Evolutionary conservation across 2,888 invertebrate genomes (phyloP), one percentile per base, ranked within the genome.

Genomic region (Drosophila quasianomalipes): DNA sequence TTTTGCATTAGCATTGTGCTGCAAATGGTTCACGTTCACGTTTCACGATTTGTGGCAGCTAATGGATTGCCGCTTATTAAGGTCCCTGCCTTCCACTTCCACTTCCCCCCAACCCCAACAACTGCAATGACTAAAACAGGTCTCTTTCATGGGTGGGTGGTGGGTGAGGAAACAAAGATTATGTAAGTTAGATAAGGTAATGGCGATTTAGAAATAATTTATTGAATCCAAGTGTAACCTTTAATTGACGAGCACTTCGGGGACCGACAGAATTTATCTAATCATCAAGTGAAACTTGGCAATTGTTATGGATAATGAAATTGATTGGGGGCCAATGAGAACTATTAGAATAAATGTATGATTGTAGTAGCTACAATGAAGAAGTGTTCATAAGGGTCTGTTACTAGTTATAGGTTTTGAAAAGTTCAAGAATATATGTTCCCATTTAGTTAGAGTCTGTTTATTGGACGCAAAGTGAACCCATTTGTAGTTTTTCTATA

Each of bases 21-120:
- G 66, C 58, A 70, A 84, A 87, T 87, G 82, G 59, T 76, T 58
- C 39, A 57, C 39, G 57, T 37, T 55, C 68, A 66, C 77, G 76
- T 74, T 65, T 37, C 68, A 74, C 83, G 72, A 78, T 85, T 85
- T 85, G 89, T 70, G 89, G 68, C 74, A 72, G 70, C 82, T 79
- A 82, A 85, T 85, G 90, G 85, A 85, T 85, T 89, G 90, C 58
- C 88, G 82, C 85, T 87, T 87, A 86, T 79, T 79, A 70, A 76
- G 87, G 68, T 10, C 16, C 22, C 67, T 4, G 7, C 0, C 57
- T 16, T 4, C 7, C 22, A 44, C 12, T n/a, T 0, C 19, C 9
- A 16, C 39, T 2, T 9, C 7, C 10, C 7, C 14, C 7, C 26
- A 41, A 16, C 1, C 14, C 0, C 2, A 22, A 9, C 61, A 41